Evolutionary conservation across 1,140 invertebrate species (phyloP), one percentile per base, ranked within the genome.

Genomic region (Rhagoletis zephyria): DNA sequence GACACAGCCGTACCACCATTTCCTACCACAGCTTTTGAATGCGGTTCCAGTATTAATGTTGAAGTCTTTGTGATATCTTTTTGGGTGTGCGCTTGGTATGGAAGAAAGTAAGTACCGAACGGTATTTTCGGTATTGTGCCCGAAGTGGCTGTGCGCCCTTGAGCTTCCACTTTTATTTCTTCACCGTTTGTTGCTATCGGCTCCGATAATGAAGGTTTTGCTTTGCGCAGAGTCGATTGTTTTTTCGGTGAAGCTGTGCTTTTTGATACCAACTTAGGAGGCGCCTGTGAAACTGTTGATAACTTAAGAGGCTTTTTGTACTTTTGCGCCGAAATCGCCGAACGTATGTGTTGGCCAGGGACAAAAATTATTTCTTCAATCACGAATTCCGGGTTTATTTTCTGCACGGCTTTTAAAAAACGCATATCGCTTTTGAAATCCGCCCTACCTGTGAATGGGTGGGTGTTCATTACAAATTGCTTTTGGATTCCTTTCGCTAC

Each of bases 1-100:
- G 96, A 95, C 16, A 96, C 94, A 61, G 96, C 95, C 9, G 94
- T 94, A 30, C 96, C 96, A n/a, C 94, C 93, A 30, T 94, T 92
- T 1, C 95, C 95, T 60, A 95, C 95, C 10, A 95, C 91, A 3
- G 96, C 95, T 89, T 94, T 94, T 7, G 96, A 95, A 63, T 93
- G 92, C 0, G 96, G 96, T 88, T 94, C 95, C 74, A 96, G 90
- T 89, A 95, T 94, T 4, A 96, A 89, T 1, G 93, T 94, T 0
- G 94, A 91, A 19, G 89, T 87, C 65, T 93, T 92, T 87, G 85
- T 90, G 89, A 88, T 86, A 19, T 48, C 45, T 14, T 16, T 56
- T 64, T 85, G 51, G 19, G 88, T 88, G 65, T 90, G 87, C 0
- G 87, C 48, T 61, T 88, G 87, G 60, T 92, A 92, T 3, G 92